phyloP scores from a whole-genome alignment of 2,797 vertebrate genomes.

The Limosa lapponica region DNA sequence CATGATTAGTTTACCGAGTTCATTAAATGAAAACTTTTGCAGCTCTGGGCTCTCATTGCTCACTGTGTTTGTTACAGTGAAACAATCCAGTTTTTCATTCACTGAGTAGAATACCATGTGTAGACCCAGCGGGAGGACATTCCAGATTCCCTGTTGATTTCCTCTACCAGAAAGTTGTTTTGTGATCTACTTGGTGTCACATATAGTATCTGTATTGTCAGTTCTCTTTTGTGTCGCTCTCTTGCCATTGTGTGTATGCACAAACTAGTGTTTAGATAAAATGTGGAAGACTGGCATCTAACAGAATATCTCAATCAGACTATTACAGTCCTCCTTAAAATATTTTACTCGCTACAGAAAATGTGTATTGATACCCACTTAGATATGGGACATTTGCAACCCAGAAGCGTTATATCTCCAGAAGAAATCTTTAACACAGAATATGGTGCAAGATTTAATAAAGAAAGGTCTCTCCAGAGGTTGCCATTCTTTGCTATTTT shows the following conservation, averaged over 20 bases:
- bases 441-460: neutral
- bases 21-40: conserved; percentile 76
- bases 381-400: neutral
- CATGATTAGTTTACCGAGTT: conserved; percentile 78
- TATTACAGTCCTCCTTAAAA: neutral
- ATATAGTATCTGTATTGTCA: conserved; percentile 42
- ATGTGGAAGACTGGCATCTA: neutral
- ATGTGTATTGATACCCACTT: neutral
- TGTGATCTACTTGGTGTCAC: conserved; percentile 79
- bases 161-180: conserved; percentile 80
- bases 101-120: conserved; percentile 90
- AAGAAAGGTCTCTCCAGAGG: neutral
- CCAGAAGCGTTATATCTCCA: neutral
- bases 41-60: conserved; percentile 58
- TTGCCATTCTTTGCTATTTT: neutral
- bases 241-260: neutral
- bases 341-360: neutral
- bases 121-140: conserved; percentile 88
- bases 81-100: conserved; percentile 78
- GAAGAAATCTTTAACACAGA: neutral
- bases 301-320: neutral
- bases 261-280: neutral
- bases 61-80: conserved; percentile 48
- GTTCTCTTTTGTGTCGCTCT: neutral
- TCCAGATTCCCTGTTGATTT: conserved; percentile 85